Evolutionary conservation across 2,797 vertebrate species (phyloP).

Genomic region (Podargus strigoides): DNA sequence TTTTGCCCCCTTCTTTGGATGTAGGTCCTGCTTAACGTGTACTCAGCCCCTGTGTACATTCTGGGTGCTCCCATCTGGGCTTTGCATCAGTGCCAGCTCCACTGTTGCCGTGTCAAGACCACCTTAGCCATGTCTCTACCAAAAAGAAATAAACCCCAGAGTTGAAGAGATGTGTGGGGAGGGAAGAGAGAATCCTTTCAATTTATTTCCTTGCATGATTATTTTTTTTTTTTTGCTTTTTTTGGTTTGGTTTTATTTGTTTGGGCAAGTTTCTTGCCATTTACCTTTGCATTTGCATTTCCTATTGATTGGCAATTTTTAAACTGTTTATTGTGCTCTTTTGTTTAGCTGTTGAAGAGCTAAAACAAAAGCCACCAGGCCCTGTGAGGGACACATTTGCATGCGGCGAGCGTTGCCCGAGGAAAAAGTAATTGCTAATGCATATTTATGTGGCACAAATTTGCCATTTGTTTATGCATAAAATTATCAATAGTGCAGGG

Average conservation of each 20-base stretch:
- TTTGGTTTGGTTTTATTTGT: slow-evolving; percentile 41
- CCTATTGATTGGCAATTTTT: slow-evolving; percentile 79
- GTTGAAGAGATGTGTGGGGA: not conserved
- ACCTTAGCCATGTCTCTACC: not conserved
- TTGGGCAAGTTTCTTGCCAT: slow-evolving; percentile 71
- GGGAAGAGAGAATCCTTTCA: not conserved
- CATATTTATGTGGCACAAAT: slow-evolving; percentile 99
- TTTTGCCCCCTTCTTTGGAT: not conserved
- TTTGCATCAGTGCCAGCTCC: not conserved
- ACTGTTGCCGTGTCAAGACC: slow-evolving; percentile 34
- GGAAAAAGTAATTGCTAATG: slow-evolving; percentile 99
- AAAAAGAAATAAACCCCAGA: not conserved
- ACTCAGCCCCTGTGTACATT: not conserved
- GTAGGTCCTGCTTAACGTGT: not conserved
- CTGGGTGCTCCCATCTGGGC: slow-evolving; percentile 6
- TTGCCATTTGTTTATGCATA: slow-evolving; percentile 99
- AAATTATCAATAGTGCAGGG: slow-evolving; percentile 97
- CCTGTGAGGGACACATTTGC: slow-evolving; percentile 85
- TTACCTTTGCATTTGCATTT: slow-evolving; percentile 78
- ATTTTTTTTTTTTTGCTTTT: not conserved
- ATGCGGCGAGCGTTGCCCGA: slow-evolving; percentile 89
- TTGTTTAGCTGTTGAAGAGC: slow-evolving; percentile 83
- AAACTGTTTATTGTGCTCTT: slow-evolving; percentile 86
- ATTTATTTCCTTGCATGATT: not conserved
- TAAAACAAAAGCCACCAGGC: slow-evolving; percentile 90